Percentiles rank a stretch among this genome's conserved stretches.
phyloP scores from a whole-genome alignment of 2,113 vertebrate species.

The Candoia aspera region DNA sequence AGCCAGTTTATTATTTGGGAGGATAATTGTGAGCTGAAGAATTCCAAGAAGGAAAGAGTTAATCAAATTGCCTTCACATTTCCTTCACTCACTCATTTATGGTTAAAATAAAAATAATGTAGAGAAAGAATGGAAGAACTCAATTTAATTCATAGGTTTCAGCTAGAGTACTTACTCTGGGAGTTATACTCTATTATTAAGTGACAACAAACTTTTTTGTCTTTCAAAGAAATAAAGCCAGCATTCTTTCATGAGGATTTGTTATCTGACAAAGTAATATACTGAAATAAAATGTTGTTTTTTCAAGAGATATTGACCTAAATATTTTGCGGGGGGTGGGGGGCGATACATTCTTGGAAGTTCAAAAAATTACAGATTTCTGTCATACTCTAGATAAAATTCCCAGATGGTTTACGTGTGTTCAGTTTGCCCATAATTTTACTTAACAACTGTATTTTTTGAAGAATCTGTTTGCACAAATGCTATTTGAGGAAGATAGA shows the following conservation, averaged over 20 bases:
- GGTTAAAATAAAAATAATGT: not conserved
- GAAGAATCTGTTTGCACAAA: slow-evolving; percentile 5
- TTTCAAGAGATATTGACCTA: not conserved
- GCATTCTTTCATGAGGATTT: slow-evolving; percentile 4
- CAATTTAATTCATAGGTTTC: not conserved
- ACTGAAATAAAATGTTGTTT: slow-evolving; percentile 5
- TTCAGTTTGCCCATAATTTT: slow-evolving; percentile 17
- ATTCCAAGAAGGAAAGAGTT: not conserved
- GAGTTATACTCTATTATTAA: slow-evolving; percentile 14
- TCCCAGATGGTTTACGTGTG: not conserved
- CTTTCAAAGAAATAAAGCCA: not conserved
- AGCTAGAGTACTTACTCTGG: not conserved
- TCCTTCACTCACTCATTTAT: not conserved
- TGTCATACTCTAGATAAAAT: slow-evolving; percentile 18
- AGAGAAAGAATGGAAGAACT: not conserved
- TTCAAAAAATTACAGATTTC: not conserved
- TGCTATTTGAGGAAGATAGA: not conserved
- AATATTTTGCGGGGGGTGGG: not conserved
- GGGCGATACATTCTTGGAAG: slow-evolving; percentile 9
- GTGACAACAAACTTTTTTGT: not conserved
- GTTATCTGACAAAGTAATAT: not conserved
- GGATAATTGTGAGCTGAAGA: not conserved
- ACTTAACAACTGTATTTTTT: not conserved
- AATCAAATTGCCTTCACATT: not conserved
- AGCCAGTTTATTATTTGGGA: no score